Base-by-base conservation (phyloP, 2,797 vertebrate species). In the Psittacula echo region DNA sequence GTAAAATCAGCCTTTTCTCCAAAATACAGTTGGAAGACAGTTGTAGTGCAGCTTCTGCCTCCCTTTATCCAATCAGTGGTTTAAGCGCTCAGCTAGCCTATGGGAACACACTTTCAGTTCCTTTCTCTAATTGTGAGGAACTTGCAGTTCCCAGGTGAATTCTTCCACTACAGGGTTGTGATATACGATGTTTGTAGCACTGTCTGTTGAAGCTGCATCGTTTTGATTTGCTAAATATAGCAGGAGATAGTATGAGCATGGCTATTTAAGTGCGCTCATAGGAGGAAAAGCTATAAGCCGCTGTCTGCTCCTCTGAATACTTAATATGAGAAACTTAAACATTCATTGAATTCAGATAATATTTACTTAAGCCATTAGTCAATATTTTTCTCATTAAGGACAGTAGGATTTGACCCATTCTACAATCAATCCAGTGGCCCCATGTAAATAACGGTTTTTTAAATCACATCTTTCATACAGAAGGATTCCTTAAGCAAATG, bases 341-440 rank as follows among this genome's bases (percentile, higher is more conserved):
- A 89, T 90, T 90, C 44, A 90, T 56, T 82, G 86, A 77, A 92
- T 89, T 95, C 41, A 82, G 60, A 82, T 87, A 90, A 90, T 87
- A 95, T 95, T 95, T 93, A 74, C 74, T 79, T 95, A 87, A 94
- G 89, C 42, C 54, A 91, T 77, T 90, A 94, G 71, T 88, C 93
- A 96, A 89, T 87, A 91, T 87, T 94, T 96, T 88, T 74, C 65
- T 93, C 88, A 93, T 94, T 95, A 93, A 85, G 61, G 39, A 74
- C 62, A 44, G 45, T 20, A 89, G 83, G 78, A 93, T 95, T 90
- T 89, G 85, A 88, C 77, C 77, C 85, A 77, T 89, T 90, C 56
- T 70, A 71, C 45, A 87, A 74, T 94, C 73, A 88, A 50, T 74
- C 71, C 83, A 65, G 48, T 29, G 73, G 72, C 75, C 92, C 71